These are phyloP conservation scores for Amphibalanus amphitrite DNA, from an alignment of 1,140 invertebrate genomes.

Conservation along the genomic window DNA sequence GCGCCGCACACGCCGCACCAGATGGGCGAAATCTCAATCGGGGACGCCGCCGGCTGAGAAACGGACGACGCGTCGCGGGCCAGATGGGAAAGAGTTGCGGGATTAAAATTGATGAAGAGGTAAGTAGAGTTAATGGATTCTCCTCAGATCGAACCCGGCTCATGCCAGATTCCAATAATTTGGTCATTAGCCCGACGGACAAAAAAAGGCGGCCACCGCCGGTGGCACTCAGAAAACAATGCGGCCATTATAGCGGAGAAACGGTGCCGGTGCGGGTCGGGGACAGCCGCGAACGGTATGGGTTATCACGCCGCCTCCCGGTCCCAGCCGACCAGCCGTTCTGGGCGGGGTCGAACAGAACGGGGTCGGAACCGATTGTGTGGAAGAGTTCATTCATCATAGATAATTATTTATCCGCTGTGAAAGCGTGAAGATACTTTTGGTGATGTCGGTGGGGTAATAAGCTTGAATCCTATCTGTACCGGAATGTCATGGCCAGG, in stretches of 20 bases:
- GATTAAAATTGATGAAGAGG: conserved; percentile 2
- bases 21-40: neutral
- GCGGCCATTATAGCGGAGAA: neutral
- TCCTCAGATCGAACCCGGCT: neutral
- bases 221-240: neutral
- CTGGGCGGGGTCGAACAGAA: too few species aligned
- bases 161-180: neutral
- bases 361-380: too few species aligned
- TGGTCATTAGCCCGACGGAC: neutral
- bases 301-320: too few species aligned
- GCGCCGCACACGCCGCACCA: neutral
- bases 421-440: too few species aligned
- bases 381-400: too few species aligned
- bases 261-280: neutral
- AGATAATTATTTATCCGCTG: too few species aligned
- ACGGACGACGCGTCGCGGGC: neutral
- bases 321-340: too few species aligned
- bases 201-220: neutral
- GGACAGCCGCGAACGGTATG: neutral
- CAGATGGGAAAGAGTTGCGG: neutral
- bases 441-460: too few species aligned
- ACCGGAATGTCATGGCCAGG: too few species aligned
- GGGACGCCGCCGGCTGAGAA: too few species aligned
- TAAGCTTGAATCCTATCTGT: too few species aligned
- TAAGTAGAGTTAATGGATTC: conserved; percentile 1